phyloP scores from a whole-genome alignment of 1,140 invertebrate species.

The Phenacoccus solenopsis region DNA sequence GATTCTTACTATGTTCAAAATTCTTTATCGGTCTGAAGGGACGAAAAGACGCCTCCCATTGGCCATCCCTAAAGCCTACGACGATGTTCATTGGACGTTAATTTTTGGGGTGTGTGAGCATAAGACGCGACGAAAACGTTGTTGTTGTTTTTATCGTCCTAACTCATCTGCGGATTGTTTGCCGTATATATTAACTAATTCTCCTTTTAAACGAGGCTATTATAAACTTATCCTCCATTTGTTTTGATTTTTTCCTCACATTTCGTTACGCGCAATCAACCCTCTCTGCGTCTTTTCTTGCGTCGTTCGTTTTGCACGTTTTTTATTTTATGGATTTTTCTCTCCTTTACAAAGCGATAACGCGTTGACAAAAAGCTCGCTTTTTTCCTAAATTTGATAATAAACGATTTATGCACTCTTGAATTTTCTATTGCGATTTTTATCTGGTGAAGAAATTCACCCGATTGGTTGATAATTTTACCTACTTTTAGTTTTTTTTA shows the following conservation, averaged over 20 bases:
- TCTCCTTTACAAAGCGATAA: background rate
- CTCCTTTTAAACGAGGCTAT: constrained; percentile 13
- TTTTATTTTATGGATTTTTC: background rate
- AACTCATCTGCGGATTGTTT: constrained; percentile 17
- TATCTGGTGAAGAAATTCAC: no score
- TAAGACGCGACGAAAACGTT: constrained; percentile 5
- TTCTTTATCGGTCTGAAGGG: constrained; percentile 13
- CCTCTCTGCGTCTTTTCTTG: background rate
- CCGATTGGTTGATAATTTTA: no score
- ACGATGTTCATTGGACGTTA: constrained; percentile 8
- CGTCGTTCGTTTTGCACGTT: background rate
- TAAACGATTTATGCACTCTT: background rate
- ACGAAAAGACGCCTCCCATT: constrained; percentile 17
- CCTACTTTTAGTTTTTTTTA: no score
- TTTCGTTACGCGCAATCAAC: constrained; percentile 14
- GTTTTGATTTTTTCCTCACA: constrained; percentile 15
- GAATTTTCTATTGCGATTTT: background rate
- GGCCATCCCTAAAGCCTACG: constrained; percentile 9
- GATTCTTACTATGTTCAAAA: background rate
- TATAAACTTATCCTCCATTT: constrained; percentile 17
- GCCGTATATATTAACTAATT: constrained; percentile 18
- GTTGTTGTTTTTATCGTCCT: constrained; percentile 11
- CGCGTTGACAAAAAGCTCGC: background rate
- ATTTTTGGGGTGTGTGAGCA: background rate
- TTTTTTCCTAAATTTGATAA: background rate